These are phyloP conservation scores for Netelia virgata DNA, from an alignment of 2,888 invertebrate genomes.

Conservation along the genomic window DNA sequence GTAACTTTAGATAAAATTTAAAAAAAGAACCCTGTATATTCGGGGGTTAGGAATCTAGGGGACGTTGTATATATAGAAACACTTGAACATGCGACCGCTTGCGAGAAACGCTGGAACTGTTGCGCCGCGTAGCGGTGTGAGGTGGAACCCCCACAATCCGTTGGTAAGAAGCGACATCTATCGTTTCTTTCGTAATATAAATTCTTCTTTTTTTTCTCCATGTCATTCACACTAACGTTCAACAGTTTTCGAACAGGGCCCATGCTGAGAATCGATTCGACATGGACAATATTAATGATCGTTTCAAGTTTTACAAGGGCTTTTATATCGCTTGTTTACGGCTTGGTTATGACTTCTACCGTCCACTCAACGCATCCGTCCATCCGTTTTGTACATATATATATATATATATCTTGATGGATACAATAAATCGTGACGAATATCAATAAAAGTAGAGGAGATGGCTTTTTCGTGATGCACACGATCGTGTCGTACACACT, in stretches of 20 bases:
- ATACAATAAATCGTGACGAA: conserved; percentile 48
- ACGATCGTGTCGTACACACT: not conserved
- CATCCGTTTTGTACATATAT: not conserved
- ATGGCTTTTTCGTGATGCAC: conserved; percentile 1
- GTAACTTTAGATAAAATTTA: too few relatives aligned
- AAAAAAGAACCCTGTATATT: too few relatives aligned
- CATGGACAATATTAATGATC: conserved; percentile 55
- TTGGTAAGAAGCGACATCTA: too few relatives aligned
- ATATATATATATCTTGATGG: too few relatives aligned
- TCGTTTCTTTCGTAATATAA: too few relatives aligned
- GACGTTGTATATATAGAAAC: too few relatives aligned
- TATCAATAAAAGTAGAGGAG: conserved; percentile 15
- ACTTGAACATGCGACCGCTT: too few relatives aligned
- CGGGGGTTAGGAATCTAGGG: too few relatives aligned
- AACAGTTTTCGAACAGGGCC: conserved; percentile 32
- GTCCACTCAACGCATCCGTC: not conserved
- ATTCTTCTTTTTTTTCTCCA: not conserved
- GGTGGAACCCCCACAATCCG: too few relatives aligned
- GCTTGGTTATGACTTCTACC: not conserved
- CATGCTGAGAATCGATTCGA: conserved; percentile 49
- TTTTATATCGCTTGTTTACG: conserved; percentile 17
- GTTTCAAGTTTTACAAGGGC: conserved; percentile 27
- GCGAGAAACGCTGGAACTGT: too few relatives aligned
- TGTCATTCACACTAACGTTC: conserved; percentile 12
- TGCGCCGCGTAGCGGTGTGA: too few relatives aligned